phyloP scores from a whole-genome alignment of 2,797 vertebrate species.

The Bradypodion pumilum region DNA sequence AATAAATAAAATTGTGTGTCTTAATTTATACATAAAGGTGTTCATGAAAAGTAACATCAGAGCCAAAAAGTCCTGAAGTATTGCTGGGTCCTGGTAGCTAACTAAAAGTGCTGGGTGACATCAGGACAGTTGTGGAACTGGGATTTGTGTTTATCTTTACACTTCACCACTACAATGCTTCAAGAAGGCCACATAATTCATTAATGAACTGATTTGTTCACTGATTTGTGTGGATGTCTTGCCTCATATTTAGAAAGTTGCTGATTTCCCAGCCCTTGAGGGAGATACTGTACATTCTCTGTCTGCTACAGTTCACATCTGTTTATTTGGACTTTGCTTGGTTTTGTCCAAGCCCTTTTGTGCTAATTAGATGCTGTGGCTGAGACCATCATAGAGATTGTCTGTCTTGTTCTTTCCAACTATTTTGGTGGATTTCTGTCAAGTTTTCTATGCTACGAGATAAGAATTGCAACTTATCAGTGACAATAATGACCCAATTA shows the following conservation, averaged over 20 bases:
- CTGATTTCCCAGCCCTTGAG: background rate
- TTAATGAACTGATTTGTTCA: too few relatives aligned
- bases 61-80: too few relatives aligned
- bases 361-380: background rate
- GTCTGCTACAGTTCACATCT: background rate
- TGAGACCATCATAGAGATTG: background rate
- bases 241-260: background rate
- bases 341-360: background rate
- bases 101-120: background rate
- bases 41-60: too few relatives aligned
- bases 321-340: background rate
- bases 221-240: background rate
- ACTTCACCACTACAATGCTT: background rate
- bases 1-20: too few relatives aligned
- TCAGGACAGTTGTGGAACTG: background rate
- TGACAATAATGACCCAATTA: constrained; percentile 1
- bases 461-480: background rate
- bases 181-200: too few relatives aligned
- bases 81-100: background rate
- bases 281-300: too few relatives aligned
- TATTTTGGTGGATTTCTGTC: background rate
- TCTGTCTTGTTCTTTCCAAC: background rate
- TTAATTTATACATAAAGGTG: too few relatives aligned
- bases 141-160: background rate
- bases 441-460: background rate